Percentiles rank a stretch among this genome's conserved stretches.
These are phyloP conservation scores for Thera obeliscata DNA, from an alignment of 2,888 invertebrate species.

Conservation along the genomic window DNA sequence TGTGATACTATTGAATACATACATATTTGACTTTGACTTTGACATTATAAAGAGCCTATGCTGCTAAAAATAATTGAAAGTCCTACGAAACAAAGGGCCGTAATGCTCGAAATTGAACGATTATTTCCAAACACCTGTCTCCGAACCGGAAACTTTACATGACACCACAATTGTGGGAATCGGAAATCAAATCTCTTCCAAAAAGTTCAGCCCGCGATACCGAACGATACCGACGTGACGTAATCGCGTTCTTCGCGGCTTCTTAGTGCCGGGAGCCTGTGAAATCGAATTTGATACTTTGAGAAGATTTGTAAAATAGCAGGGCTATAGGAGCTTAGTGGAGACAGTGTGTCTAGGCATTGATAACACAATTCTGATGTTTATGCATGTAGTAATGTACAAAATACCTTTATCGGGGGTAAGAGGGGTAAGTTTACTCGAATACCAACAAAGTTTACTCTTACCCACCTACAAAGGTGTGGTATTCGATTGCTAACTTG, in stretches of 20 bases:
- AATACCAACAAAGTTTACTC: too few species aligned
- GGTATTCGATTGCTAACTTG: too few species aligned
- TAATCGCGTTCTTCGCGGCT: neutral
- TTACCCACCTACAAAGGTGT: too few species aligned
- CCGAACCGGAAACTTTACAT: neutral
- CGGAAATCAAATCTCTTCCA: conserved; percentile 3
- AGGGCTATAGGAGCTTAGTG: too few species aligned
- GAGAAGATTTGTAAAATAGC: neutral
- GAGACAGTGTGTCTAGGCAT: too few species aligned
- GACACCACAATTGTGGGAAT: conserved; percentile 2
- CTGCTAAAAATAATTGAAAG: neutral
- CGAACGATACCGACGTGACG: neutral
- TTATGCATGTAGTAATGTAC: neutral
- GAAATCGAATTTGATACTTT: neutral
- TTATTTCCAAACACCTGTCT: neutral
- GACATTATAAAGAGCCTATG: too few species aligned
- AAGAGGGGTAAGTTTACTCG: too few species aligned
- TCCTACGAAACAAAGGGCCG: neutral
- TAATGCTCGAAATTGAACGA: neutral
- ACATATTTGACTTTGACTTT: too few species aligned
- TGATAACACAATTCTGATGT: neutral
- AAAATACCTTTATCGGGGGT: too few species aligned
- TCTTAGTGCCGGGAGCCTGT: neutral
- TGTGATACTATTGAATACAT: too few species aligned
- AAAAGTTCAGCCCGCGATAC: neutral